These are phyloP conservation scores for Chionodraco myersi DNA, from an alignment of 2,113 vertebrate species.

Conservation along the genomic window DNA sequence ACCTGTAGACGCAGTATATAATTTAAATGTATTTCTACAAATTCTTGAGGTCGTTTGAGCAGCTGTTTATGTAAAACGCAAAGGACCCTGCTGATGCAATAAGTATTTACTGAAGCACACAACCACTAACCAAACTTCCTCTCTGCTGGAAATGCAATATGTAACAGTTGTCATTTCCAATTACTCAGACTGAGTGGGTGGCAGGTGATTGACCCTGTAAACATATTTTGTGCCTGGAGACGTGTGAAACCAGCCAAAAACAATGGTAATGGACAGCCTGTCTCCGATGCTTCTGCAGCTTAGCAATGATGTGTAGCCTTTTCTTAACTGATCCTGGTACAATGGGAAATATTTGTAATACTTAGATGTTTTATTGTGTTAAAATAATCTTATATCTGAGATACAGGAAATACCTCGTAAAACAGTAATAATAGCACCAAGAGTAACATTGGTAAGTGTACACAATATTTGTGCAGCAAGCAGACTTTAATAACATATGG, in stretches of 20 bases:
- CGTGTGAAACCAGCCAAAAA: conserved; percentile 69
- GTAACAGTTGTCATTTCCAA: conserved; percentile 80
- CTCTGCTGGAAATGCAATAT: conserved; percentile 72
- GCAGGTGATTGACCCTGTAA: conserved; percentile 79
- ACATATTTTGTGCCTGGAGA: conserved; percentile 70
- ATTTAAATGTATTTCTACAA: conserved; percentile 52
- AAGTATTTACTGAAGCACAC: conserved; percentile 70
- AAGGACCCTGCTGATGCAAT: conserved; percentile 70
- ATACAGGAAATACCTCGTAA: not conserved
- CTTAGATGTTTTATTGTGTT: conserved; percentile 6
- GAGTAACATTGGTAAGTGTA: conserved; percentile 43
- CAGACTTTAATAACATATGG: conserved; percentile 63
- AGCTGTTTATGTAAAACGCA: conserved; percentile 70
- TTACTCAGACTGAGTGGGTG: conserved; percentile 76
- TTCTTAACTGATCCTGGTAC: conserved; percentile 23
- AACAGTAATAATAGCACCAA: conserved; percentile 26
- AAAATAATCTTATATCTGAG: conserved; percentile 12
- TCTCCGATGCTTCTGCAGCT: conserved; percentile 33
- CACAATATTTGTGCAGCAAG: conserved; percentile 42
- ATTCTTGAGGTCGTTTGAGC: conserved; percentile 65
- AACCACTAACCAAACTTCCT: conserved; percentile 64
- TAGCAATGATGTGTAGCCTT: conserved; percentile 34
- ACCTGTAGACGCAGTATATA: conserved; percentile 27
- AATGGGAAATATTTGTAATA: not conserved
- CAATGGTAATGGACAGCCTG: conserved; percentile 68